Evolutionary conservation across 2,113 vertebrate genomes (phyloP).

Genomic region (Siphamia tubifer): DNA sequence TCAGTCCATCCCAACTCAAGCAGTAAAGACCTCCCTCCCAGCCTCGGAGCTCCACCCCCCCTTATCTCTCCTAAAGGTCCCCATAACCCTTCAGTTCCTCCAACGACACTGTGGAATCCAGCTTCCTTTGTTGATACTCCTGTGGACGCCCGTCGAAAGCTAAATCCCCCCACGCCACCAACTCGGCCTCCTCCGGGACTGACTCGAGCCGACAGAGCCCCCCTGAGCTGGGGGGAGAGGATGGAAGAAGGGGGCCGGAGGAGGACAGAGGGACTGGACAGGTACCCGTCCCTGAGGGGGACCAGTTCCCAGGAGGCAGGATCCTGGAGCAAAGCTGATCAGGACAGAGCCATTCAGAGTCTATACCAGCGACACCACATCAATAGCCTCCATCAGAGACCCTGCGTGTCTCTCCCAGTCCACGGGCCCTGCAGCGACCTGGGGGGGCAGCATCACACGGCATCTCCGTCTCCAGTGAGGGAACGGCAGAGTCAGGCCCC

Average conservation of each 20-base stretch:
- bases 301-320: slow-evolving; percentile 71
- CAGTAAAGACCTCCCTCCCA: slow-evolving; percentile 82
- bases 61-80: slow-evolving; percentile 94
- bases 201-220: slow-evolving; percentile 57
- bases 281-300: slow-evolving; percentile 78
- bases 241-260: slow-evolving; percentile 80
- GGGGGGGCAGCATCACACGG: neutral
- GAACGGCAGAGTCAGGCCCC: slow-evolving; percentile 74
- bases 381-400: slow-evolving; percentile 80
- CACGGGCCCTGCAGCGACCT: slow-evolving; percentile 71
- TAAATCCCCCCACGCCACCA: slow-evolving; percentile 54
- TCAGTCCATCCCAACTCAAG: slow-evolving; percentile 81
- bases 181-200: slow-evolving; percentile 79
- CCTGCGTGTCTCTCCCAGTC: slow-evolving; percentile 47
- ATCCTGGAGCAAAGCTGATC: slow-evolving; percentile 83
- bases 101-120: slow-evolving; percentile 92
- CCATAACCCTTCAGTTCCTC: slow-evolving; percentile 71
- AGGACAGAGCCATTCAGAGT: slow-evolving; percentile 86
- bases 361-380: slow-evolving; percentile 54
- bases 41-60: slow-evolving; percentile 90
- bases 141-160: slow-evolving; percentile 78
- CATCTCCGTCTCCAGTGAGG: slow-evolving; percentile 38
- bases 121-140: slow-evolving; percentile 87
- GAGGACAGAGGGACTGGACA: slow-evolving; percentile 80
- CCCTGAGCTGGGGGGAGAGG: slow-evolving; percentile 71